A percentile compares a stretch with the other conserved stretches of the same genome.
Conservation (phyloP, 2,113 vertebrate species). For the Rhinoderma darwinii region DNA sequence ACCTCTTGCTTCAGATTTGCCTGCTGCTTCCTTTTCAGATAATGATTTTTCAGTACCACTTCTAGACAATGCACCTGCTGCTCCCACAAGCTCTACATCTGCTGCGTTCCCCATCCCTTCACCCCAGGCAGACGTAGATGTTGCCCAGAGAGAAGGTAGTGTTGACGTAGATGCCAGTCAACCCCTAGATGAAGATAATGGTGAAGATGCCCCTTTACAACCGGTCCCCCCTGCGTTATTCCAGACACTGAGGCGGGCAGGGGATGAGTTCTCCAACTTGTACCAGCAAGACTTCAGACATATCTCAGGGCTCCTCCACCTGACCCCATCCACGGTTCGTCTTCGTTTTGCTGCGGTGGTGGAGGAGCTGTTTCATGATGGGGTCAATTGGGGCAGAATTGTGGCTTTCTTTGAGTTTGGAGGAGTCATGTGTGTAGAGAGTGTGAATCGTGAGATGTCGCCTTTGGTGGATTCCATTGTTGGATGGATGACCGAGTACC, state of each 20-base stretch:
- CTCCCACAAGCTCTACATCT: slow-evolving; percentile 36
- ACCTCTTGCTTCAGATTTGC: slow-evolving; percentile 62
- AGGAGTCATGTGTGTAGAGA: slow-evolving; percentile 92
- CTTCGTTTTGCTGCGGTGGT: slow-evolving; percentile 89
- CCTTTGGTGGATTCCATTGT: slow-evolving; percentile 90
- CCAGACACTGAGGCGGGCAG: slow-evolving; percentile 86
- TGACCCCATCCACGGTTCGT: slow-evolving; percentile 85
- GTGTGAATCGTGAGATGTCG: slow-evolving; percentile 88
- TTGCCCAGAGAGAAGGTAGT: slow-evolving; percentile 24
- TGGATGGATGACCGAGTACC: slow-evolving; percentile 97
- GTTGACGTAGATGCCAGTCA: slow-evolving; percentile 1
- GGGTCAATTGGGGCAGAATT: slow-evolving; percentile 97
- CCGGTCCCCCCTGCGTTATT: slow-evolving; percentile 79
- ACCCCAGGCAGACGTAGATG: slow-evolving; percentile 37
- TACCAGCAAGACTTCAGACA: slow-evolving; percentile 93
- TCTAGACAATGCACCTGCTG: slow-evolving; percentile 48
- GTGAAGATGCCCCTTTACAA: slow-evolving; percentile 47
- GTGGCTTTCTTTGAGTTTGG: slow-evolving; percentile 99
- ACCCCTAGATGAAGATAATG: slow-evolving; percentile 35
- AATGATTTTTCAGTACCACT: slow-evolving; percentile 53
- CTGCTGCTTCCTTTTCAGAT: slow-evolving; percentile 68
- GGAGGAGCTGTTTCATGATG: slow-evolving; percentile 96
- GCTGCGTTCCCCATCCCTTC: slow-evolving; percentile 45
- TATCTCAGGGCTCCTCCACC: slow-evolving; percentile 91
- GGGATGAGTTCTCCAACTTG: slow-evolving; percentile 88